These are phyloP conservation scores for Percina caprodes DNA, from an alignment of 2,113 vertebrate genomes.

Conservation along the genomic window DNA sequence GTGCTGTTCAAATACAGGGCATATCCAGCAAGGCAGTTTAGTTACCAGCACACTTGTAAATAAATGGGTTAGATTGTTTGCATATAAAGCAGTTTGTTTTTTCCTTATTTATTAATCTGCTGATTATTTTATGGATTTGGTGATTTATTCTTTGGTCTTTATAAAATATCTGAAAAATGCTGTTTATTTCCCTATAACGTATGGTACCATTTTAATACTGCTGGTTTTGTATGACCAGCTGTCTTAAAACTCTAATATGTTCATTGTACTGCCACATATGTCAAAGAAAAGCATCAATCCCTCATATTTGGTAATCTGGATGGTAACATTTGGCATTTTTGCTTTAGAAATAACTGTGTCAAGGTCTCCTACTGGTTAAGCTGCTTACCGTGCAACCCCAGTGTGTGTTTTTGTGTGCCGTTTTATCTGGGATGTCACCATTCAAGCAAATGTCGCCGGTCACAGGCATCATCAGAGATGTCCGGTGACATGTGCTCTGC, in stretches of 20 bases:
- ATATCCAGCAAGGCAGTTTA: neutral
- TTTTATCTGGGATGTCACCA: constrained; percentile 29
- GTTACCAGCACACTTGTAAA: neutral
- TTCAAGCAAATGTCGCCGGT: constrained; percentile 30
- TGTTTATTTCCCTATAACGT: neutral
- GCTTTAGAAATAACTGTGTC: neutral
- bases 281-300: neutral
- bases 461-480: constrained; percentile 45
- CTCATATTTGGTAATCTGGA: neutral
- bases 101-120: neutral
- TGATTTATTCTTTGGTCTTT: neutral
- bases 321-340: neutral
- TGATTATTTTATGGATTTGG: neutral
- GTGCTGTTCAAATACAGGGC: no score
- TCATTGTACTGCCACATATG: neutral
- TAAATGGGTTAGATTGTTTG: neutral
- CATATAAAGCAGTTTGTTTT: neutral
- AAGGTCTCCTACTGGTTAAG: neutral
- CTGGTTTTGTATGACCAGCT: neutral
- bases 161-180: neutral
- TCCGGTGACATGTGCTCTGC: constrained; percentile 52
- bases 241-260: neutral
- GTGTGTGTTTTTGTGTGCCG: neutral
- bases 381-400: neutral
- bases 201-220: neutral